Base-by-base conservation (phyloP, 2,113 vertebrate species). In the Rhinolophus sinicus region DNA sequence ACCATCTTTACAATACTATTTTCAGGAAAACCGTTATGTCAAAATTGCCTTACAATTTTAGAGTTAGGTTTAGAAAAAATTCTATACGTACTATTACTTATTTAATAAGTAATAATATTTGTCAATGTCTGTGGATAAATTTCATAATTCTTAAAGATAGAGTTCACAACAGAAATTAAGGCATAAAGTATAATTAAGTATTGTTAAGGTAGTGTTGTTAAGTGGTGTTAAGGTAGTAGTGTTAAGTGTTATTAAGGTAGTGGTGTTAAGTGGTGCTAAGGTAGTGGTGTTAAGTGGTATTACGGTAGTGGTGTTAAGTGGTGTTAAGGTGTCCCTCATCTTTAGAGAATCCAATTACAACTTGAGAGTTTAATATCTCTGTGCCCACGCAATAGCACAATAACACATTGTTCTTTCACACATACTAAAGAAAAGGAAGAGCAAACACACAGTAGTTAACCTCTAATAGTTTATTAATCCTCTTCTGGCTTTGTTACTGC, bases 1-100 rank as follows among this genome's bases (percentile, higher is more conserved):
- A 92, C 76, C 52, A 90, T 54, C 50, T 89, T 96, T 78, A 84
- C 35, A 93, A 44, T 19, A 75, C 12, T 86, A 72, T 52, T 85
- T 94, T 89, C 40, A 58, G 2, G 33, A 86, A 94, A 83, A 86
- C 0, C 1, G 8, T 76, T 56, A 47, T 16, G 6, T n/a, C 11
- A 89, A 96, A 52, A 54, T 4, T 78, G 18, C 24, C 52, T 92
- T 80, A 95, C 15, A 80, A 67, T 73, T 90, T 87, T 44, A 28
- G 24, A 94, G 24, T 70, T 7, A 64, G 11, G 14, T 62, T 54
- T 52, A 72, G 13, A 28, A 50, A 47, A 50, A 47, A 38, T 90
- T 72, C 11, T 40, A 18, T 33, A 44, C 21, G 14, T n/a, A 93
- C 18, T 56, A 65, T 24, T 70, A 85, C 12, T 54, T 30, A 85